Percentiles rank a stretch among this genome's conserved stretches.
Conservation (phyloP, 2,113 vertebrate genomes). For the Macrotis lagotis region DNA sequence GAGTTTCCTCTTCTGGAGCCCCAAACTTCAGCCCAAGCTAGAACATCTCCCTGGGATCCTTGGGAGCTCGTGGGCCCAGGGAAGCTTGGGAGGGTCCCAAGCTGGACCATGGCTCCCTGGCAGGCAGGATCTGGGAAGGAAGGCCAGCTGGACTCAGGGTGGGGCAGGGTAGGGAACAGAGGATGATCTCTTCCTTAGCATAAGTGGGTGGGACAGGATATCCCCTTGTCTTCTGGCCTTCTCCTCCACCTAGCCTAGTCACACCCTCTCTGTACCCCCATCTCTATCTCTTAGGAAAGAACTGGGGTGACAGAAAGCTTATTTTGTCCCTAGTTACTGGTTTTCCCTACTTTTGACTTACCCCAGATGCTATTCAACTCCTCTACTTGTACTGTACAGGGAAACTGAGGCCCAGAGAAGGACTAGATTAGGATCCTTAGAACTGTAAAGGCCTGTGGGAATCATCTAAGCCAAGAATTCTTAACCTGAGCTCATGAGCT, state of each 20-base stretch:
- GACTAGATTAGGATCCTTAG: not conserved
- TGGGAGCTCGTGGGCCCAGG: not conserved
- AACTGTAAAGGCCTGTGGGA: not conserved
- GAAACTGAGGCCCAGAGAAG: not conserved
- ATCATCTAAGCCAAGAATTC: not conserved
- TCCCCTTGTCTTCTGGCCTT: not conserved
- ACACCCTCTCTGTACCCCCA: slow-evolving; percentile 56
- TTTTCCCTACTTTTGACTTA: slow-evolving; percentile 25
- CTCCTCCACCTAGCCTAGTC: slow-evolving; percentile 69
- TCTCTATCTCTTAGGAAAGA: slow-evolving; percentile 40
- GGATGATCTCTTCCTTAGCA: slow-evolving; percentile 29
- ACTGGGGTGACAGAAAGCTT: slow-evolving; percentile 64
- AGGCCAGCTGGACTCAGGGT: not conserved
- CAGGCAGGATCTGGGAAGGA: slow-evolving; percentile 19
- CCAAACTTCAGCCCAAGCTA: not conserved
- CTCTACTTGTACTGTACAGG: not conserved
- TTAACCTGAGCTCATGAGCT: not conserved
- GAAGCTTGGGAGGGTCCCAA: not conserved
- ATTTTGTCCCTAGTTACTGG: not conserved
- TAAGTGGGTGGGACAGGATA: slow-evolving; percentile 43
- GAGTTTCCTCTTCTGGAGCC: not conserved
- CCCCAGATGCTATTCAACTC: slow-evolving; percentile 19
- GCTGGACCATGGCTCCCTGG: not conserved
- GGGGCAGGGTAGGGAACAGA: not conserved
- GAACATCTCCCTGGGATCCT: not conserved